Percentiles rank a stretch among this genome's conserved stretches.
Evolutionary conservation across 2,888 invertebrate species (phyloP).

Genomic region (Acholoe squamosa): DNA sequence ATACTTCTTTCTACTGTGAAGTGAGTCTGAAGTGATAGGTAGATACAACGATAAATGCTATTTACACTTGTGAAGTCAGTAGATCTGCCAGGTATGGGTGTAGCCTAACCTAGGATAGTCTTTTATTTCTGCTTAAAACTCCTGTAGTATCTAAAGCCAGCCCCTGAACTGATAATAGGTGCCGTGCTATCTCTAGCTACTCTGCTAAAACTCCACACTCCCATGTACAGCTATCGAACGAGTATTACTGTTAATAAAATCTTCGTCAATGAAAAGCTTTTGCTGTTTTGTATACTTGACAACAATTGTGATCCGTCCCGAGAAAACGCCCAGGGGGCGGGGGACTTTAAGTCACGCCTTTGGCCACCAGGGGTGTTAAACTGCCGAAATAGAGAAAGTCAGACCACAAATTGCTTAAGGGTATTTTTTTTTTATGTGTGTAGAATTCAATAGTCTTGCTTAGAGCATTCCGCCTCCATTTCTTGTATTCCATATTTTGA

Average conservation of each 20-base stretch:
- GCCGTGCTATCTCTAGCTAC: background rate
- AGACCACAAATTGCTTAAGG: too few relatives aligned
- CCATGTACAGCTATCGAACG: conserved; percentile 46
- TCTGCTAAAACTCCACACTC: background rate
- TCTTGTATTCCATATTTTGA: too few relatives aligned
- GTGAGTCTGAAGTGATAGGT: background rate
- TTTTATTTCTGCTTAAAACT: background rate
- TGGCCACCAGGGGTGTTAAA: too few relatives aligned
- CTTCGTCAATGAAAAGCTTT: background rate
- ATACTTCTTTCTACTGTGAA: background rate
- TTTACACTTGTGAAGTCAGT: background rate
- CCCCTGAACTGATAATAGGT: background rate
- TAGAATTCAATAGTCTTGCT: too few relatives aligned
- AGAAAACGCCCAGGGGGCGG: too few relatives aligned
- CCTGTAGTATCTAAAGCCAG: background rate
- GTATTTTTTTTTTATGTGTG: too few relatives aligned
- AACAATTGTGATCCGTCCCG: too few relatives aligned
- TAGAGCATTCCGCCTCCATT: too few relatives aligned
- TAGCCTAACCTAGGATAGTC: background rate
- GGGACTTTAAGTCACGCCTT: too few relatives aligned
- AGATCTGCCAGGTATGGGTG: background rate
- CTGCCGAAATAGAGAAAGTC: too few relatives aligned
- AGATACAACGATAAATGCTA: background rate
- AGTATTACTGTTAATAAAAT: conserved; percentile 56
- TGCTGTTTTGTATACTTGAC: too few relatives aligned